These are phyloP conservation scores for Diabrotica balteata DNA, from an alignment of 2,888 invertebrate genomes.

Conservation along the genomic window DNA sequence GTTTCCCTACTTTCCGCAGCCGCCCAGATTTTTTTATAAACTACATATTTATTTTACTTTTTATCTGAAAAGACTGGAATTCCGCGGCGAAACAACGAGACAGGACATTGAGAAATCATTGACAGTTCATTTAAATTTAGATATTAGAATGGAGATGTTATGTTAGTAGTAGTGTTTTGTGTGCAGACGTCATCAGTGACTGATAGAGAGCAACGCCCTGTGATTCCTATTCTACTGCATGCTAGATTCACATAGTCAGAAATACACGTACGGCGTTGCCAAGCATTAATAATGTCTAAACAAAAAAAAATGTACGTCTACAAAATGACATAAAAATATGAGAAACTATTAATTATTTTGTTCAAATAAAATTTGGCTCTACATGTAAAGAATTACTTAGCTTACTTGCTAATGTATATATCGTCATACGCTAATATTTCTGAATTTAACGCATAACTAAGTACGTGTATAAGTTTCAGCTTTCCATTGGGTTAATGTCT, in stretches of 20 bases:
- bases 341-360: too few relatives aligned
- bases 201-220: conserved; percentile 42
- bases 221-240: conserved; percentile 8
- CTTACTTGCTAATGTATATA: too few relatives aligned
- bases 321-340: too few relatives aligned
- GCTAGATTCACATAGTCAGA: conserved; percentile 27
- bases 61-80: conserved; percentile 1
- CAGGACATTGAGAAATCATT: conserved; percentile 45
- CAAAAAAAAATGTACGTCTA: too few relatives aligned
- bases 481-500: too few relatives aligned
- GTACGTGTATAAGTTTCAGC: too few relatives aligned
- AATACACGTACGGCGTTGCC: conserved; percentile 17
- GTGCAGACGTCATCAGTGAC: conserved; percentile 20
- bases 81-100: not conserved
- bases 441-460: too few relatives aligned
- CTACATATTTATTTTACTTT: not conserved
- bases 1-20: too few relatives aligned
- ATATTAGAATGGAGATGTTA: conserved; percentile 23
- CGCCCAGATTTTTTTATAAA: not conserved
- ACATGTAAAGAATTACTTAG: too few relatives aligned
- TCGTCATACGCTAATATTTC: too few relatives aligned
- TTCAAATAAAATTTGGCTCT: too few relatives aligned
- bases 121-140: conserved; percentile 49
- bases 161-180: conserved; percentile 22
- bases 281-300: not conserved